phyloP scores from a whole-genome alignment of 2,797 vertebrate species.

The Macrochelys suwanniensis region DNA sequence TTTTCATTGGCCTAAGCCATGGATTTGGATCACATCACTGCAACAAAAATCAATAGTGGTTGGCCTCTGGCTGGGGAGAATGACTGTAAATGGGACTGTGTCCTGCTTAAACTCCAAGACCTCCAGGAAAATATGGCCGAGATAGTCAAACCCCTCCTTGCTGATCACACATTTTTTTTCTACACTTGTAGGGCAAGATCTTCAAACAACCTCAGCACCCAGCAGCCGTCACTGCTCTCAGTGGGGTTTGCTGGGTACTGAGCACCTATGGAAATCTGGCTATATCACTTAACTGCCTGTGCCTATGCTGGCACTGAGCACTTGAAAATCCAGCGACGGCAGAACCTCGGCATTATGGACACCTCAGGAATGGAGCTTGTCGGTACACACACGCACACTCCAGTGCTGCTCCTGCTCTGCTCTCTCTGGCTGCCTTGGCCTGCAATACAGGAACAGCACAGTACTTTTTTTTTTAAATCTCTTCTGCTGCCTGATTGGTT shows the following conservation, averaged over 20 bases:
- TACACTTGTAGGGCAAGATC: background rate
- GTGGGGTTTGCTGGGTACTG: background rate
- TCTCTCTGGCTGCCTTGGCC: too few relatives aligned
- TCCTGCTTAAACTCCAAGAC: background rate
- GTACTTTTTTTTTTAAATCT: too few relatives aligned
- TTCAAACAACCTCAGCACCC: background rate
- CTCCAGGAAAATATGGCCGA: background rate
- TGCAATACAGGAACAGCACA: too few relatives aligned
- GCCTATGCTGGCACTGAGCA: background rate
- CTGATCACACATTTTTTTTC: background rate
- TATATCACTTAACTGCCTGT: background rate
- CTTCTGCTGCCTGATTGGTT: too few relatives aligned
- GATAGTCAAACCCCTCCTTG: background rate
- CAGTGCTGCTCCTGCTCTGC: too few relatives aligned
- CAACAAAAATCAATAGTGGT: background rate
- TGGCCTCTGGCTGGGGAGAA: background rate
- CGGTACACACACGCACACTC: too few relatives aligned
- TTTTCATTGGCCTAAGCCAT: conserved; percentile 13
- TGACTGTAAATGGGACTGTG: background rate
- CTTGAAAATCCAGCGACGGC: background rate
- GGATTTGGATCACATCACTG: background rate
- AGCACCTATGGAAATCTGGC: background rate
- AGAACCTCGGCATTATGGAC: too few relatives aligned
- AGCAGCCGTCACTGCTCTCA: background rate
- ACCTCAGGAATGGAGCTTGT: too few relatives aligned